Evolutionary conservation across 2,797 vertebrate species (phyloP).

Genomic region (Zonotrichia albicollis): DNA sequence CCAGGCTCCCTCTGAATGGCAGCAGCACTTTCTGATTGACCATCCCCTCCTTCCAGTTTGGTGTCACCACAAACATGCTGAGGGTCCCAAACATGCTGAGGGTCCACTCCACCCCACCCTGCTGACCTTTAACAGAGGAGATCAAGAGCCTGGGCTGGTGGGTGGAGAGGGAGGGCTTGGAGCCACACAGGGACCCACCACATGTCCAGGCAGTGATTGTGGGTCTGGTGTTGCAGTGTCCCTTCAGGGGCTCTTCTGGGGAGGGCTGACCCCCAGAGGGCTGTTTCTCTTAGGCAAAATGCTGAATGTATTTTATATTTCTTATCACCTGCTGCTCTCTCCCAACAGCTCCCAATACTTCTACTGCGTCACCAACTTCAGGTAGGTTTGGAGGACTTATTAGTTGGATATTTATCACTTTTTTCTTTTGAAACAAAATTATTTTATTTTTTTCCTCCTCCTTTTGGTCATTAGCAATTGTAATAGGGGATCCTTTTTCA

Average conservation of each 20-base stretch:
- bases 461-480: not conserved
- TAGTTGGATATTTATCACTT: not conserved
- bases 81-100: too few species aligned
- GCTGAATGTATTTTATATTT: not conserved
- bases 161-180: too few species aligned
- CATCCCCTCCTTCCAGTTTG: too few species aligned
- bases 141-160: too few species aligned
- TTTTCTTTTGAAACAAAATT: not conserved
- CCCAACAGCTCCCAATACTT: not conserved
- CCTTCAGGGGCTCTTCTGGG: not conserved
- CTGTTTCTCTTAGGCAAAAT: not conserved
- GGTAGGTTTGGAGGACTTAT: not conserved
- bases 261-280: too few species aligned
- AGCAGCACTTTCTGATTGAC: too few species aligned
- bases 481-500: not conserved
- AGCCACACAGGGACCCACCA: too few species aligned
- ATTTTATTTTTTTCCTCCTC: not conserved
- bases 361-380: fast-evolving
- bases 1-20: too few species aligned
- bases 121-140: too few species aligned
- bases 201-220: not conserved
- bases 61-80: too few species aligned
- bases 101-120: too few species aligned
- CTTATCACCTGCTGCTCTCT: not conserved
- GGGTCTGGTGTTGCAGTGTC: not conserved